Evolutionary conservation across 2,113 vertebrate genomes (phyloP).

Genomic region (Psophia crepitans): DNA sequence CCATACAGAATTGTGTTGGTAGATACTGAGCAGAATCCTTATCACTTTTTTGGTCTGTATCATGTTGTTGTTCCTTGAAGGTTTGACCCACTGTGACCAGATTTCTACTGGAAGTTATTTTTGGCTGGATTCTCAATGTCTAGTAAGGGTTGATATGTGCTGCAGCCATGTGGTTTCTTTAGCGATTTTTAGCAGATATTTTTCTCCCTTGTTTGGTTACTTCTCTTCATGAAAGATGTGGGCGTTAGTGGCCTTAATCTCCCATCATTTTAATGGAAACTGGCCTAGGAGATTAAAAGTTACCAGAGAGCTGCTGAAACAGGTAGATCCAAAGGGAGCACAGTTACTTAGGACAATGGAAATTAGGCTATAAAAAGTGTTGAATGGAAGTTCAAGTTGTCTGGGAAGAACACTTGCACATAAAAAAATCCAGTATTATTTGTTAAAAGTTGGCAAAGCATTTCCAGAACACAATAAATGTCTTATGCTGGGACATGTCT

Average conservation of each 20-base stretch:
- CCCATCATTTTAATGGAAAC: neutral
- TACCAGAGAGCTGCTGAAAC: neutral
- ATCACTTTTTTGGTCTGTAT: neutral
- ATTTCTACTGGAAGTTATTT: conserved; percentile 1
- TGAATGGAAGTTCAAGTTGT: neutral
- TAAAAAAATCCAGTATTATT: neutral
- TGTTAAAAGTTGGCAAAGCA: neutral
- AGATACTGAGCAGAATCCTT: neutral
- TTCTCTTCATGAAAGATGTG: neutral
- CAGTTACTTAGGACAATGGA: neutral
- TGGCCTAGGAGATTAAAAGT: neutral
- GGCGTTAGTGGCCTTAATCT: neutral
- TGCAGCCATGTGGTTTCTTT: neutral
- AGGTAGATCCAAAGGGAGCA: neutral
- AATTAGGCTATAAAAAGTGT: neutral
- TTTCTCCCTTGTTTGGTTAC: neutral
- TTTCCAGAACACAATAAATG: neutral
- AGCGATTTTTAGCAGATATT: neutral
- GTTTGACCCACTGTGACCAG: neutral
- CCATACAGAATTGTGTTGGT: neutral
- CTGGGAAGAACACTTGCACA: neutral
- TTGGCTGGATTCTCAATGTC: neutral
- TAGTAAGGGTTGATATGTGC: neutral
- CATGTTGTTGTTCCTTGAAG: neutral
- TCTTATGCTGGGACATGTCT: neutral